Evolutionary conservation across 2,797 vertebrate species (phyloP), one percentile per base, ranked within the genome.

Genomic region (Melanotaenia parkinsoni): DNA sequence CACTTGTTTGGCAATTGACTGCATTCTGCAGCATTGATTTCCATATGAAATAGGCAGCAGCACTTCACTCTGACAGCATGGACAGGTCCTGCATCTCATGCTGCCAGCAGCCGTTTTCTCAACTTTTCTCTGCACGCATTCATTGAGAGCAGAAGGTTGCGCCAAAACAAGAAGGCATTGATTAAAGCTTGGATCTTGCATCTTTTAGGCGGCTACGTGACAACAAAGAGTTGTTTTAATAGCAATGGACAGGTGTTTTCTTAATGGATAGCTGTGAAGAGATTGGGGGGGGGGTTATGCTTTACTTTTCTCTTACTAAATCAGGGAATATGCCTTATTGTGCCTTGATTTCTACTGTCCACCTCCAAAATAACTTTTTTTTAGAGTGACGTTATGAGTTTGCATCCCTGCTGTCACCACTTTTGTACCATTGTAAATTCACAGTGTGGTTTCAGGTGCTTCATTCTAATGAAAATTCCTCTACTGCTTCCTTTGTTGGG

Each of bases 381-480:
- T 91, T 82, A 75, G 79, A 79, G 78, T 91, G 88, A 92, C 90
- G 85, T 92, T 93, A 91, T 92, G 88, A 91, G 91, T 91, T 86
- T 70, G 83, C 91, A 88, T 89, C 80, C 83, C 90, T 70, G 45
- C 87, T 89, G 93, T 83, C 75, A 90, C 30, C 77, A 86, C 85
- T 85, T 85, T 93, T 94, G 89, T 92, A 82, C 88, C 83, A 28
- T 95, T 95, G 93, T 94, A 89, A 91, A 89, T 93, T 89, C 93
- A 80, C 92, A 92, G 91, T 90, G 91, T 92, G 91, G 88, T 89
- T 86, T 89, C 87, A 91, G 84, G 91, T 84, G 82, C 86, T 93
- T 94, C 92, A 93, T 96, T 96, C 91, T 95, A 93, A 95, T 93
- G 95, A 96, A 95, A 96, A 96, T 96, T 88, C 89, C 94, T 94